Percentiles rank a stretch among this genome's conserved stretches.
These are phyloP conservation scores for Bursaphelenchus okinawaensis DNA, from an alignment of 2,888 invertebrate genomes.

Conservation along the genomic window DNA sequence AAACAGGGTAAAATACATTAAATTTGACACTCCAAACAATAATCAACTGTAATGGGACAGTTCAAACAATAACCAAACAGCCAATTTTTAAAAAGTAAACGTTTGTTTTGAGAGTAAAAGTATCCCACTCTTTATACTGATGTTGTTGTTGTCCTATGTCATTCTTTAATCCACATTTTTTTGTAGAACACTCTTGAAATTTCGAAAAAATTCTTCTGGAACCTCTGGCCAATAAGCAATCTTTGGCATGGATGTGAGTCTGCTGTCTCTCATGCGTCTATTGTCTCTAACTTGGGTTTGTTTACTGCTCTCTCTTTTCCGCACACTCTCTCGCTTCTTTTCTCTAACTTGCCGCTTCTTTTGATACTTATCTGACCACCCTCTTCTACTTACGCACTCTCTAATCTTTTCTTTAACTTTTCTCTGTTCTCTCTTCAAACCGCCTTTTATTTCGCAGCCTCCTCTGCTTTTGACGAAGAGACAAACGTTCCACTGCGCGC, in stretches of 20 bases:
- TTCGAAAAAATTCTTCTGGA: neutral
- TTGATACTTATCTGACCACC: neutral
- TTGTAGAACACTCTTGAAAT: neutral
- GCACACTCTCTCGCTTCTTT: neutral
- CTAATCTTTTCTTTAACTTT: neutral
- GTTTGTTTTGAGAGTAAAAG: neutral
- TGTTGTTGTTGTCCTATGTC: neutral
- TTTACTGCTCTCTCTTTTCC: too few species aligned
- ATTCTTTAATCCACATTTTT: neutral
- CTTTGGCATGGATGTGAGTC: too few species aligned
- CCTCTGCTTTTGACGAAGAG: too few species aligned
- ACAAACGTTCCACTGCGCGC: too few species aligned
- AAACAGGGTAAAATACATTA: too few species aligned
- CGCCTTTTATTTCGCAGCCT: neutral
- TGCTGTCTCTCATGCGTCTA: too few species aligned
- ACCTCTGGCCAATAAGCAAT: too few species aligned
- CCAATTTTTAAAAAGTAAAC: too few species aligned
- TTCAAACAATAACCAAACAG: too few species aligned
- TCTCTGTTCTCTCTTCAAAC: neutral
- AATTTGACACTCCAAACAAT: neutral
- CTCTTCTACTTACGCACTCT: neutral
- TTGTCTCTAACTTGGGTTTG: too few species aligned
- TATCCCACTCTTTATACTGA: neutral
- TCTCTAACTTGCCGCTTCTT: neutral
- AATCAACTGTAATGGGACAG: too few species aligned